Percentiles rank a stretch among this genome's conserved stretches.
Conservation (phyloP, 2,888 invertebrate species). For the Agelastica alni region DNA sequence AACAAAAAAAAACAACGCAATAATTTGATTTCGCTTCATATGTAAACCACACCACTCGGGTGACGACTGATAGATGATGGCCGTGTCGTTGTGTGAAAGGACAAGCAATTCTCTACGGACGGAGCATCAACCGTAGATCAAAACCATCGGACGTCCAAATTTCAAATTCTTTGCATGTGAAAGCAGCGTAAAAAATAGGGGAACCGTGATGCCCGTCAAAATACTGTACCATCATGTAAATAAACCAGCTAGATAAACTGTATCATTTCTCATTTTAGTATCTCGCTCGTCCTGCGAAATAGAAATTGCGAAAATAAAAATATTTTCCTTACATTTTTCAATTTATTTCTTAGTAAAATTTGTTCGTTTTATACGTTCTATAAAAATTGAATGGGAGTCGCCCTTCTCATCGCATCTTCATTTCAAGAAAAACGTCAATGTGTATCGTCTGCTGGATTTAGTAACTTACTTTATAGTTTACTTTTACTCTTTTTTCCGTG, state of each 20-base stretch:
- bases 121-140: no score
- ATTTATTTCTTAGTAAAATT: slow-evolving; percentile 5
- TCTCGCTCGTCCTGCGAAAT: background rate
- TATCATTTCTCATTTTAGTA: background rate
- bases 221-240: slow-evolving; percentile 9
- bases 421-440: background rate
- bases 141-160: no score
- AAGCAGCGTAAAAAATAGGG: slow-evolving; percentile 22
- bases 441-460: background rate
- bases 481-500: no score
- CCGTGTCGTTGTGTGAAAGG: no score
- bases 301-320: slow-evolving; percentile 16
- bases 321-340: slow-evolving; percentile 1
- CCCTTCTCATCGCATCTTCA: background rate
- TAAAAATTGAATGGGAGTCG: slow-evolving; percentile 4
- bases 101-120: no score
- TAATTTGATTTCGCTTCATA: no score
- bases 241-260: slow-evolving; percentile 17
- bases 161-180: no score
- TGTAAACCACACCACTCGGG: no score
- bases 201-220: slow-evolving; percentile 20
- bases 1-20: no score
- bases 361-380: slow-evolving; percentile 5
- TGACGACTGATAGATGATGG: no score
- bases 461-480: no score